Percentiles rank a stretch among this genome's conserved stretches.
These are phyloP conservation scores for Drosophila prosaltans DNA, from an alignment of 1,140 invertebrate genomes.

Conservation along the genomic window DNA sequence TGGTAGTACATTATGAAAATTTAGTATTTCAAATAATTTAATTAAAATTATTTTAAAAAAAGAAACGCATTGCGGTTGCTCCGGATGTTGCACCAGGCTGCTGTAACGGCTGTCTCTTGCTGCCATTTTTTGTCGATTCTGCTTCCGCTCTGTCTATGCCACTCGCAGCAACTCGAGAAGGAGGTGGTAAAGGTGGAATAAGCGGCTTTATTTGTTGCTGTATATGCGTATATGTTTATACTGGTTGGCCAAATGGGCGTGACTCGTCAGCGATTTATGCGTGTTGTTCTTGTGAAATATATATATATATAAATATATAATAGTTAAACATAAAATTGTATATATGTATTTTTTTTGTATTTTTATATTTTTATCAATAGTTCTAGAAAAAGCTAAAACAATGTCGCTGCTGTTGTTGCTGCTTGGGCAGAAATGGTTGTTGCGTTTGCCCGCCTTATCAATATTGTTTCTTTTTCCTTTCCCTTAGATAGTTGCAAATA, in stretches of 20 bases:
- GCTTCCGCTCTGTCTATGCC: not conserved
- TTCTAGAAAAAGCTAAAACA: conserved; percentile 83
- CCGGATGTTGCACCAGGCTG: conserved; percentile 34
- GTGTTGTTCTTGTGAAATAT: conserved; percentile 7
- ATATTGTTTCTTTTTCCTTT: conserved; percentile 25
- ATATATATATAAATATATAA: conserved; percentile 32
- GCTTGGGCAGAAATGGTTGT: conserved; percentile 48
- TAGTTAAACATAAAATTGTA: conserved; percentile 76
- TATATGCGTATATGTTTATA: not conserved
- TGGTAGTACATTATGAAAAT: conserved; percentile 55
- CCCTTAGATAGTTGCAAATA: conserved; percentile 54
- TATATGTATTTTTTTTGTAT: conserved; percentile 64
- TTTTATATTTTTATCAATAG: conserved; percentile 82
- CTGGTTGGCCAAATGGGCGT: conserved; percentile 17
- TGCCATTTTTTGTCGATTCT: conserved; percentile 10
- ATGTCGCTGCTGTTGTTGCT: conserved; percentile 52
- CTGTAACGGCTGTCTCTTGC: conserved; percentile 1
- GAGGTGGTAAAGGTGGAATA: conserved; percentile 6
- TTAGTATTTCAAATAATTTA: conserved; percentile 55
- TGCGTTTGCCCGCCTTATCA: conserved; percentile 43
- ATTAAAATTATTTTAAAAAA: conserved; percentile 47
- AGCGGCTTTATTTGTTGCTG: not conserved
- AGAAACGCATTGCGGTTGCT: conserved; percentile 29
- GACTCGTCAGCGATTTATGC: conserved; percentile 36
- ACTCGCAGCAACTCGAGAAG: not conserved